Evolutionary conservation across 2,888 invertebrate species (phyloP).

Genomic region (Cephus sareptanus): DNA sequence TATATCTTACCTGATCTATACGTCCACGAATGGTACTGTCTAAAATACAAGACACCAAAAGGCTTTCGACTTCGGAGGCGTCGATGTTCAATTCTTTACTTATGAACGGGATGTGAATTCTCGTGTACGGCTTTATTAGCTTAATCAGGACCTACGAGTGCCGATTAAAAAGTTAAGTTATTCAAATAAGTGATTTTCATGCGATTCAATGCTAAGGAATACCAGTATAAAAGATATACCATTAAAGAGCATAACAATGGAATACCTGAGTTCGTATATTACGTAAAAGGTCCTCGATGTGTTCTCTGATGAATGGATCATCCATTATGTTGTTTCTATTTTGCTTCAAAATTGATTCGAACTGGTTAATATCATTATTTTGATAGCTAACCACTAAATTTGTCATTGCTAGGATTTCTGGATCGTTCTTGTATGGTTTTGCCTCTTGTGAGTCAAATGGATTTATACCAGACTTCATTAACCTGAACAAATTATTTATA

Average conservation of each 20-base stretch:
- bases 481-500: constrained; percentile 69
- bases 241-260: background rate
- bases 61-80: constrained; percentile 93
- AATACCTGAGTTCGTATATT: constrained; percentile 85
- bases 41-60: constrained; percentile 96
- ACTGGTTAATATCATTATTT: constrained; percentile 98
- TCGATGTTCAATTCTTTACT: constrained; percentile 95
- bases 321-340: constrained; percentile 98
- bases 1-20: constrained; percentile 80
- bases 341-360: constrained; percentile 94
- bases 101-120: constrained; percentile 97
- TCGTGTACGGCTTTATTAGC: constrained; percentile 96
- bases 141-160: constrained; percentile 89
- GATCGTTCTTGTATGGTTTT: constrained; percentile 99
- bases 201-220: background rate
- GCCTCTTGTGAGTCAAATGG: constrained; percentile 99
- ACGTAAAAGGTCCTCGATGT: constrained; percentile 95
- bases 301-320: constrained; percentile 98
- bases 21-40: constrained; percentile 91
- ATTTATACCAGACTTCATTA: constrained; percentile 99
- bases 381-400: constrained; percentile 97
- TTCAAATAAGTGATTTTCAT: too few relatives aligned
- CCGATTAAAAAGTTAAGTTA: background rate
- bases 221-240: background rate
- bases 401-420: constrained; percentile 99